phyloP scores from a whole-genome alignment of 2,797 vertebrate genomes.

The Smutsia temminckii region DNA sequence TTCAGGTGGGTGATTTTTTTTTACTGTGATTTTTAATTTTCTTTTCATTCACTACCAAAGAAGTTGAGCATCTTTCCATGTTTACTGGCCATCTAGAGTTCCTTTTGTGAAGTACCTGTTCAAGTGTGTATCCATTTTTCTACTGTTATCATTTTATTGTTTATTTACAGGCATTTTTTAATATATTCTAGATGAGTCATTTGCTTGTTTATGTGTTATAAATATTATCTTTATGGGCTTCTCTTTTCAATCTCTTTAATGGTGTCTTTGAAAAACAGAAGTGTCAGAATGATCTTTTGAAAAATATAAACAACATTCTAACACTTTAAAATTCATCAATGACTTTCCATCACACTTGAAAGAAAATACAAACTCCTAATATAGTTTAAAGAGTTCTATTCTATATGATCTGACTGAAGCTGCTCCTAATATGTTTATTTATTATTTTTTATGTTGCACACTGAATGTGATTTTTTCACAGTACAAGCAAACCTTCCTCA shows the following conservation, averaged over 20 bases:
- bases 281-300: neutral
- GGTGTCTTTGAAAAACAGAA: neutral
- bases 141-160: neutral
- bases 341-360: neutral
- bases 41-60: neutral
- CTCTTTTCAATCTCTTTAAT: neutral
- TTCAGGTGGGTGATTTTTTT: neutral
- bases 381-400: neutral
- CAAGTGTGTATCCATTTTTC: neutral
- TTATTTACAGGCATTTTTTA: neutral
- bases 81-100: neutral
- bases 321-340: neutral
- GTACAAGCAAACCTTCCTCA: neutral
- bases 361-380: neutral
- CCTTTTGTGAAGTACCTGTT: neutral
- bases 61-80: neutral
- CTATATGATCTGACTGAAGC: neutral
- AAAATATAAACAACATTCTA: conserved; percentile 5
- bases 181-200: neutral
- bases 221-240: neutral
- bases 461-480: neutral
- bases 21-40: neutral
- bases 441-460: neutral
- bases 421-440: neutral
- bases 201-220: neutral